A percentile compares a stretch with the other conserved stretches of the same genome.
Conservation (phyloP, 2,797 vertebrate genomes). For the Delichon dasypus region DNA sequence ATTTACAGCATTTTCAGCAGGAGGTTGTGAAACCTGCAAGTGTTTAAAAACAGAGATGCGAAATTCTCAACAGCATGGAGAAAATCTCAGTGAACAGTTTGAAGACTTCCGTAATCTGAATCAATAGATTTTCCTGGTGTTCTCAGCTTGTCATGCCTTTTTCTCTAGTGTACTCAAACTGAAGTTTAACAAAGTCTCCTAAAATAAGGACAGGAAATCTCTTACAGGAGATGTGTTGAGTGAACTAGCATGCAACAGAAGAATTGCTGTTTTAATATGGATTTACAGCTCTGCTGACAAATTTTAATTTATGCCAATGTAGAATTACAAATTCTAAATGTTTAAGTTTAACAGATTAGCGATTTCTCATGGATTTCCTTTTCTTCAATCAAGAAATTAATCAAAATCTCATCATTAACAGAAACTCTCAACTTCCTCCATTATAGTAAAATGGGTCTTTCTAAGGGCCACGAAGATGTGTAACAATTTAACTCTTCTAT, state of each 20-base stretch:
- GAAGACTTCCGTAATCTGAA: neutral
- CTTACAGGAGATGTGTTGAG: neutral
- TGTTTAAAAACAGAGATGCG: neutral
- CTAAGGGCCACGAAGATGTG: neutral
- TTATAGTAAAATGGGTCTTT: neutral
- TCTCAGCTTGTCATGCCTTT: neutral
- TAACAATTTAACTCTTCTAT: neutral
- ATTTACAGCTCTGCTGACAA: neutral
- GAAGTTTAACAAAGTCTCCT: neutral
- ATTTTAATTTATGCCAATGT: neutral
- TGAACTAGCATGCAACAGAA: neutral
- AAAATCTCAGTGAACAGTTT: neutral
- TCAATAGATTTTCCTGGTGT: neutral
- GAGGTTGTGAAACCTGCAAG: conserved; percentile 58
- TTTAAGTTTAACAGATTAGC: neutral
- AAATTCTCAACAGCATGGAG: neutral
- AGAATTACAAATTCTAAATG: neutral
- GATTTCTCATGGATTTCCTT: neutral
- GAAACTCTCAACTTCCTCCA: neutral
- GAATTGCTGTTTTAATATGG: neutral
- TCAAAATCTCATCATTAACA: neutral
- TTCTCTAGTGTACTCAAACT: neutral
- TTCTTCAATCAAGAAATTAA: neutral
- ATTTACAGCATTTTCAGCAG: conserved; percentile 70
- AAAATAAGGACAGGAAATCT: neutral